A percentile compares a stretch with the other conserved stretches of the same genome.
Evolutionary conservation across 2,888 invertebrate species (phyloP).

Genomic region (Stegana nigrithorax): DNA sequence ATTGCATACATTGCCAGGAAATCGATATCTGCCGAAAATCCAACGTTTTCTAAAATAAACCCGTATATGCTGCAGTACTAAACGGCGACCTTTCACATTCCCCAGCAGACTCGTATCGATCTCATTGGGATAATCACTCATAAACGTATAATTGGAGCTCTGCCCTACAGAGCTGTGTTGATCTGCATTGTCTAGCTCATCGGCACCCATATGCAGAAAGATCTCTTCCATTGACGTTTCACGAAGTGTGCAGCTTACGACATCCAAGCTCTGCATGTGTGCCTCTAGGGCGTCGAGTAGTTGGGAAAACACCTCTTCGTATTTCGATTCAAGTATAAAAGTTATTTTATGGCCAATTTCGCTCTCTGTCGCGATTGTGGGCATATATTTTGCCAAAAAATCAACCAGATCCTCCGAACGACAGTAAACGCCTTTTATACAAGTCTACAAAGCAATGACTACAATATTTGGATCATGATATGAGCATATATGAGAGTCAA

Average conservation of each 20-base stretch:
- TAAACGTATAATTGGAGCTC: no score
- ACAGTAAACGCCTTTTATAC: slow-evolving; percentile 78
- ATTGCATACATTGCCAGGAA: no score
- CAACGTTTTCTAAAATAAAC: slow-evolving; percentile 34
- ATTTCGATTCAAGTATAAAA: slow-evolving; percentile 81
- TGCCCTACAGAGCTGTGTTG: no score
- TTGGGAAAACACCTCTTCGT: slow-evolving; percentile 74
- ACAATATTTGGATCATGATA: no score
- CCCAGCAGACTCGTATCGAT: not conserved
- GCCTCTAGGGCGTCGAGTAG: slow-evolving; percentile 77
- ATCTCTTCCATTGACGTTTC: slow-evolving; percentile 90
- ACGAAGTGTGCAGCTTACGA: slow-evolving; percentile 82
- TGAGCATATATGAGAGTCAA: no score
- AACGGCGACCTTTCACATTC: not conserved
- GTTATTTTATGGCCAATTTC: slow-evolving; percentile 84
- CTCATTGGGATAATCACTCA: not conserved
- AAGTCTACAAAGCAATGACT: slow-evolving; percentile 79
- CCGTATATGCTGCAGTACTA: slow-evolving; percentile 16
- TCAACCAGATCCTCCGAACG: slow-evolving; percentile 79
- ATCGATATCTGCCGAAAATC: slow-evolving; percentile 6
- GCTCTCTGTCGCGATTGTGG: slow-evolving; percentile 82
- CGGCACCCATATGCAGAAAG: slow-evolving; percentile 73
- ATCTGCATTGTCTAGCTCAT: no score
- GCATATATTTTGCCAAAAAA: slow-evolving; percentile 69
- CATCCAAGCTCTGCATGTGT: slow-evolving; percentile 71